phyloP scores from a whole-genome alignment of 2,113 vertebrate genomes.

The Rhizomys pruinosus region DNA sequence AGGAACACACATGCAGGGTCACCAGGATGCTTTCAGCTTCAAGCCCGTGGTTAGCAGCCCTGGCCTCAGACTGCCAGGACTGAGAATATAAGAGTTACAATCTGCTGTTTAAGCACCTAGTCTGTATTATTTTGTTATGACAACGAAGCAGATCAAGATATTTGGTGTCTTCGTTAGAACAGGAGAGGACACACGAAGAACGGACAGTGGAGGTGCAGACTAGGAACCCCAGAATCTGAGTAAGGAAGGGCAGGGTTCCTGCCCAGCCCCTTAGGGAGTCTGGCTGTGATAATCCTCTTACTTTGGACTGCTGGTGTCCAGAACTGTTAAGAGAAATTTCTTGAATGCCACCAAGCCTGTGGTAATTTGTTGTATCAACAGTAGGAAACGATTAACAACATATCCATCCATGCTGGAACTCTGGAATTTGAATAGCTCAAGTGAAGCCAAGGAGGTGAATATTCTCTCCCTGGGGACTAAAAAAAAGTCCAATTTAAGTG shows the following conservation, averaged over 20 bases:
- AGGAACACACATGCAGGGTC: background rate
- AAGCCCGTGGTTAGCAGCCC: background rate
- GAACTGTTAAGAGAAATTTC: background rate
- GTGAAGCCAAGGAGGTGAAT: no score
- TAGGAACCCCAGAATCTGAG: no score
- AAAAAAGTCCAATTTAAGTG: background rate
- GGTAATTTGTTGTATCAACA: background rate
- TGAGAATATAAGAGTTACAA: background rate
- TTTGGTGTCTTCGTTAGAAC: background rate
- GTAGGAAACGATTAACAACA: background rate
- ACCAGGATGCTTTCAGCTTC: background rate
- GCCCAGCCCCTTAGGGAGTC: no score
- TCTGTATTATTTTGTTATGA: background rate
- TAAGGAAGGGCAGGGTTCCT: no score
- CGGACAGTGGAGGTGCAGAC: fast-evolving
- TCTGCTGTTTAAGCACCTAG: no score
- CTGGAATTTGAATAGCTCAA: background rate
- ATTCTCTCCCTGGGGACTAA: no score
- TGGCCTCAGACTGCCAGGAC: background rate
- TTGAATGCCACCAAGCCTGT: no score
- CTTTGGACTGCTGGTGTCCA: background rate
- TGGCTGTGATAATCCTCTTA: background rate
- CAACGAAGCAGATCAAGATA: background rate
- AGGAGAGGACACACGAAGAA: background rate
- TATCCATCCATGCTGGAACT: background rate